Evolutionary conservation across 2,888 invertebrate species (phyloP), one percentile per base, ranked within the genome.

Genomic region (Teinopalpus imperialis): DNA sequence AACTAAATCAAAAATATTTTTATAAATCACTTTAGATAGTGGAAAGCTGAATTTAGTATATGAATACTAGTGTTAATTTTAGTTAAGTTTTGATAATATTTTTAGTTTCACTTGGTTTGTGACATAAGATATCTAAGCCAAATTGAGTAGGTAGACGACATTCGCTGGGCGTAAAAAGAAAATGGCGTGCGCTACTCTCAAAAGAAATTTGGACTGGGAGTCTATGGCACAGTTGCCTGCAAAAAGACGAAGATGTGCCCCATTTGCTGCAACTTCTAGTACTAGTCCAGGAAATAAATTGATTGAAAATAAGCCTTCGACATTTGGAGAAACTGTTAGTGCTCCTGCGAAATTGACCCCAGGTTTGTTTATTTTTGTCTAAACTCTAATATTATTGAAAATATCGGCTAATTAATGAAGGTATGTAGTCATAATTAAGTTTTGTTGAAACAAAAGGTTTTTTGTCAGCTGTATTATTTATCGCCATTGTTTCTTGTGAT

Each of bases 121-220:
- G 72, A 69, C 64, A 69, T 69, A 70, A 65, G 56, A 53, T 64
- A 62, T 62, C 72, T 66, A 68, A 61, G 66, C 66, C 65, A 67
- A 74, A 76, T 73, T 61, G 59, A 69, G 63, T 72, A 67, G 59
- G 57, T 64, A 71, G 74, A 74, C 73, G 79, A 80, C 79, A 74
- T 90, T 91, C 85, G 80, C 80, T 90, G 89, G 90, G 91, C 90
- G 90, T 90, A 89, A 81, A 86, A 91, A 85, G 83, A 92, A 92
- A 91, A 98, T 98, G 98, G 98, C 98, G 92, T 98, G 98, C 92
- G 98, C 98, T 89, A 98, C 98, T 72, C 91, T 98, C 60, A 98
- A 98, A 91, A 93, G 98, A 83, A 94, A 95, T 78, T 91, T 97
- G 74, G 98, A 98, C 82, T 98, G 98, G 93, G 98, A 98, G 89